Base-by-base conservation (phyloP, 2,113 vertebrate species). In the Bos javanicus region DNA sequence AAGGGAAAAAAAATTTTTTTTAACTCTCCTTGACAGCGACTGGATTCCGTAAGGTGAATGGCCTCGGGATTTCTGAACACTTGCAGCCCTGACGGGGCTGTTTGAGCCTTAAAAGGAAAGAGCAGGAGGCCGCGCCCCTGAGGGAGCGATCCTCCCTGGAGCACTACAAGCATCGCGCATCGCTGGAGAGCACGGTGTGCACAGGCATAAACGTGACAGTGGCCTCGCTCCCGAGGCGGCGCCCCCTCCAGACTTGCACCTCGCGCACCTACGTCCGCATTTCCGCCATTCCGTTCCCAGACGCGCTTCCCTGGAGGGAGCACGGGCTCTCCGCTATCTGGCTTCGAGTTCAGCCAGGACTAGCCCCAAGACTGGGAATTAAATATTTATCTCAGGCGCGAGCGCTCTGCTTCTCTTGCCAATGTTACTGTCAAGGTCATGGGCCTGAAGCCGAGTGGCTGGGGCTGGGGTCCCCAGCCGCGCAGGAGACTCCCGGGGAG, bases 401-500 rank as follows among this genome's bases (percentile, higher is more conserved):
- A 0, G 91, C 85, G 57, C 90, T 94, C 96, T 86, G 96, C 94
- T 98, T 96, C 91, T 96, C 88, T 64, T 62, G 95, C 62, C 98
- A 99, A 97, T 98, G 99, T 98, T 98, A 98, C 46, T 1, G 95
- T 98, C 98, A 99, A 99, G 99, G 99, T 99, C 99, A 99, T 83
- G 59, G 88, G 98, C 95, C 83, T 33, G 87, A 87, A 95, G 91
- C 97, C 17, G 16, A 84, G 48, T 19, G 21, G 26, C 82, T 80
- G 71, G 36, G 62, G 39, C 57, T 19, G 60, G 91, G 95, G 89
- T 98, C 67, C 80, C 84, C 59, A 19, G 30, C 52, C 0, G 50
- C 52, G 3, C 67, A 10, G 23, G 16, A 71, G 91, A 17, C 28
- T 87, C 33, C 30, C 46, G 1, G 17, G 1, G 7, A 16, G 57